These are phyloP conservation scores for Esox masquinongy DNA, from an alignment of 2,797 vertebrate genomes.

Conservation along the genomic window DNA sequence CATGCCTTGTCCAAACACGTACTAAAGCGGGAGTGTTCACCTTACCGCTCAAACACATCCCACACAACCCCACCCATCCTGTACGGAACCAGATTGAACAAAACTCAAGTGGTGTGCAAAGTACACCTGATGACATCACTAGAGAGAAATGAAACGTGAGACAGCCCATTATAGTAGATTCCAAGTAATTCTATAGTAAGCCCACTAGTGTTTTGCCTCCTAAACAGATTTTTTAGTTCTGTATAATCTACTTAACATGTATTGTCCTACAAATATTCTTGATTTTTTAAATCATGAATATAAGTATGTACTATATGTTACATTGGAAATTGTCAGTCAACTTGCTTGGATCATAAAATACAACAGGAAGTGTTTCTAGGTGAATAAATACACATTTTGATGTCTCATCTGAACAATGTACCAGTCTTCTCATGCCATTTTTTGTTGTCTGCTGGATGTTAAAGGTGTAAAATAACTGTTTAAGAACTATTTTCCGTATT, in stretches of 20 bases:
- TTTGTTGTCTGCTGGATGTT: not conserved
- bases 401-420: not conserved
- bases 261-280: too few relatives aligned
- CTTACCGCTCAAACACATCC: conserved; percentile 62
- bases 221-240: too few relatives aligned
- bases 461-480: not conserved
- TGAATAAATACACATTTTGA: not conserved
- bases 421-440: not conserved
- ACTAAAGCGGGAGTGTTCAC: conserved; percentile 56
- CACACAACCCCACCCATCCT: conserved; percentile 60
- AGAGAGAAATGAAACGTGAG: conserved; percentile 59
- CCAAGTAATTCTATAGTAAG: too few relatives aligned
- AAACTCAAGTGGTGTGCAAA: conserved; percentile 68
- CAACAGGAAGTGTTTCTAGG: not conserved
- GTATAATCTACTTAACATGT: too few relatives aligned
- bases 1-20: conserved; percentile 59
- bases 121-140: conserved; percentile 69
- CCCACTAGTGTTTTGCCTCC: too few relatives aligned
- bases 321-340: too few relatives aligned
- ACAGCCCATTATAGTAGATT: conserved; percentile 13
- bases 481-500: not conserved
- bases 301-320: too few relatives aligned
- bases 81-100: conserved; percentile 52
- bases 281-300: too few relatives aligned
- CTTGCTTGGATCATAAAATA: not conserved